Percentiles rank a stretch among this genome's conserved stretches.
Evolutionary conservation across 2,113 vertebrate genomes (phyloP).

Genomic region (Limnothrissa miodon): DNA sequence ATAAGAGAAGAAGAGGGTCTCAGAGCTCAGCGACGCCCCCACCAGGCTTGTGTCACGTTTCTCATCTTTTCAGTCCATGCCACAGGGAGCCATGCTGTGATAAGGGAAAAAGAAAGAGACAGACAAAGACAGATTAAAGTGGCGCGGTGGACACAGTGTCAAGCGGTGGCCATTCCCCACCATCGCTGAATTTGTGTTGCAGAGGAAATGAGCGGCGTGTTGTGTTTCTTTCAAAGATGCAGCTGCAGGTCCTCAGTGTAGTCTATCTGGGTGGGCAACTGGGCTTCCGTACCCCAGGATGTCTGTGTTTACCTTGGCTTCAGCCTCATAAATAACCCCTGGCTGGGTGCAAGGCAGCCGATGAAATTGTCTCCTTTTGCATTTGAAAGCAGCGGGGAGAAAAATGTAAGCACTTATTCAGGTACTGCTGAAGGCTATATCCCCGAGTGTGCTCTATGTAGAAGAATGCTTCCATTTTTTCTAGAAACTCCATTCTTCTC

Average conservation of each 20-base stretch:
- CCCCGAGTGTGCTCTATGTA: not conserved
- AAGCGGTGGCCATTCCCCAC: too few relatives aligned
- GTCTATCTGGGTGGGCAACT: not conserved
- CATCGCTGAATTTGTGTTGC: not conserved
- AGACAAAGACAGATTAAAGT: not conserved
- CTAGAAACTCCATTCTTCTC: not conserved
- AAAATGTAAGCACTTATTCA: conserved; percentile 2
- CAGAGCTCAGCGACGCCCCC: not conserved
- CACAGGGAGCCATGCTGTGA: not conserved
- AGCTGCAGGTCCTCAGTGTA: not conserved
- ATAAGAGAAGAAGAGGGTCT: too few relatives aligned
- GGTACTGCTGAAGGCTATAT: not conserved
- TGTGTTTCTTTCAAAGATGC: not conserved
- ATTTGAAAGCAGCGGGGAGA: not conserved
- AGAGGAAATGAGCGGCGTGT: not conserved
- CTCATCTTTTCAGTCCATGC: not conserved
- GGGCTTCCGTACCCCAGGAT: not conserved
- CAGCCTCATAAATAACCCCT: not conserved
- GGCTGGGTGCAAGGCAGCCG: conserved; percentile 2
- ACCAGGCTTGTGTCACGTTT: not conserved
- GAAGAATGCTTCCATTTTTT: not conserved
- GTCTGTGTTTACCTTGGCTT: conserved; percentile 20
- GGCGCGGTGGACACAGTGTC: too few relatives aligned
- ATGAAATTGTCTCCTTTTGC: not conserved
- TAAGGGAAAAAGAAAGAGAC: not conserved